Evolutionary conservation across 1,140 invertebrate species (phyloP).

Genomic region (Cydia amplana): DNA sequence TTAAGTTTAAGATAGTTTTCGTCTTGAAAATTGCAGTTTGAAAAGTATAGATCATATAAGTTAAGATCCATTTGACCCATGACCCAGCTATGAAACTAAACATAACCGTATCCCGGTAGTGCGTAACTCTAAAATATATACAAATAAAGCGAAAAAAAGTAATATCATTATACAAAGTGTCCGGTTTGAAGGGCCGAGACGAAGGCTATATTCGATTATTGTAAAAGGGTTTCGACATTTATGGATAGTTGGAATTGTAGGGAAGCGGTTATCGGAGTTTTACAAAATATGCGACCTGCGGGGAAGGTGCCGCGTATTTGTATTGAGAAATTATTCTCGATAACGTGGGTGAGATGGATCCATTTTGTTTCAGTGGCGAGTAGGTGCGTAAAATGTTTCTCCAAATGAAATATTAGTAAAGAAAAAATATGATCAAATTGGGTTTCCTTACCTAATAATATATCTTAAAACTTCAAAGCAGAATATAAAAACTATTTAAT

Average conservation of each 20-base stretch:
- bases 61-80: not conserved
- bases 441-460: no score
- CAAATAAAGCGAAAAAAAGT: conserved; percentile 41
- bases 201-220: conserved; percentile 71
- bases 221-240: conserved; percentile 67
- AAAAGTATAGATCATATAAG: not conserved
- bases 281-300: conserved; percentile 28
- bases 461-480: no score
- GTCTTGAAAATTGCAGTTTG: no score
- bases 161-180: conserved; percentile 60
- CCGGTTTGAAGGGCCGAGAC: conserved; percentile 57
- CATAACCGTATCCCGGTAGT: conserved; percentile 28
- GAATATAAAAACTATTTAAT: no score
- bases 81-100: conserved; percentile 22
- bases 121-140: conserved; percentile 36
- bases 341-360: conserved; percentile 3
- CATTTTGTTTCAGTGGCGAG: not conserved
- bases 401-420: not conserved
- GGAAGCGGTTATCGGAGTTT: conserved; percentile 39
- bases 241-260: conserved; percentile 64
- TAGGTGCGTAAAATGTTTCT: not conserved
- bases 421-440: no score
- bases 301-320: conserved; percentile 20
- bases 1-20: no score
- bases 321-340: conserved; percentile 25